Conservation (phyloP, 2,113 vertebrate species). For the Seriola aureovittata region DNA sequence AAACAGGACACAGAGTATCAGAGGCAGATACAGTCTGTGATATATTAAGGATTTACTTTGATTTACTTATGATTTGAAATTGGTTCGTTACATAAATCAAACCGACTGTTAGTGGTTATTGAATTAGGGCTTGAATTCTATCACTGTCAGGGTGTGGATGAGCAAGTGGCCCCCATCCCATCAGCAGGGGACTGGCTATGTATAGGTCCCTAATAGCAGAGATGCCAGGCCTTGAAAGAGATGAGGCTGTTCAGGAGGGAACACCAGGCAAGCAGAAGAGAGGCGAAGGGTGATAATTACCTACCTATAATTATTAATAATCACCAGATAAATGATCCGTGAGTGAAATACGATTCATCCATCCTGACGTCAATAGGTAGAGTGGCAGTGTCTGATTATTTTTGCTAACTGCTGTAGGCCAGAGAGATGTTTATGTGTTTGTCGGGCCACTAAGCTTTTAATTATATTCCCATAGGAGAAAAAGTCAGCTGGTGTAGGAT, state of each 20-base stretch:
- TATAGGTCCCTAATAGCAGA: slow-evolving; percentile 50
- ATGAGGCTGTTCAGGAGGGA: slow-evolving; percentile 10
- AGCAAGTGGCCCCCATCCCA: slow-evolving; percentile 3
- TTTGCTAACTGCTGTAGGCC: neutral
- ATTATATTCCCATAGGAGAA: neutral
- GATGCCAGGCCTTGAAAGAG: slow-evolving; percentile 12
- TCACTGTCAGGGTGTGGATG: slow-evolving; percentile 31
- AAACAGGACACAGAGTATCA: neutral
- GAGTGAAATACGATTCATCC: slow-evolving; percentile 17
- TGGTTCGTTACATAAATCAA: slow-evolving; percentile 21
- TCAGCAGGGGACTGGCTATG: slow-evolving; percentile 52
- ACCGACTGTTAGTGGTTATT: slow-evolving; percentile 35
- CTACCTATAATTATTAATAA: slow-evolving; percentile 52
- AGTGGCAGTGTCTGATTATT: neutral
- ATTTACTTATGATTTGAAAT: slow-evolving; percentile 1
- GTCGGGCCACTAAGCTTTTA: slow-evolving; percentile 16
- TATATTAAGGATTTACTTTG: neutral
- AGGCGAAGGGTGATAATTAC: slow-evolving; percentile 53
- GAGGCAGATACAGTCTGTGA: neutral
- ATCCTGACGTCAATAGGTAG: slow-evolving; percentile 14
- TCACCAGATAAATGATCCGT: slow-evolving; percentile 36
- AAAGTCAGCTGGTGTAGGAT: slow-evolving; percentile 29
- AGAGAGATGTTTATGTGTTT: slow-evolving; percentile 29
- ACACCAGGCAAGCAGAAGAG: slow-evolving; percentile 26
- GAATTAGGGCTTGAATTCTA: slow-evolving; percentile 58